Conservation (phyloP, 92 coral and sea anemone genomes). For the Scolanthus callimorphus region DNA sequence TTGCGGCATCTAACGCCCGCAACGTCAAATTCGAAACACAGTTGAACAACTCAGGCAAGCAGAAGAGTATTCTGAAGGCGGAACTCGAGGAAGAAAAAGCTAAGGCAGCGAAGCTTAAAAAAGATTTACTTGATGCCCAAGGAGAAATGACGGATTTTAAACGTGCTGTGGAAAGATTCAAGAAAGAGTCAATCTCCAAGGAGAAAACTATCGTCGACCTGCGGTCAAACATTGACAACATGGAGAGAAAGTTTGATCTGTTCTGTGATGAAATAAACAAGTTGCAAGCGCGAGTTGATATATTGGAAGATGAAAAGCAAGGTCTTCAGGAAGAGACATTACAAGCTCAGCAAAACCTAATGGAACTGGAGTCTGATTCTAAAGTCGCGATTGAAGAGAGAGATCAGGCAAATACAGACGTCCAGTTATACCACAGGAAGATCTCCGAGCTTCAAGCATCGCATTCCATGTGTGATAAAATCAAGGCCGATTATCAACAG, state of each 20-base stretch:
- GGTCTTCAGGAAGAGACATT: slow-evolving; percentile 77
- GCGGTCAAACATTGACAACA: slow-evolving; percentile 74
- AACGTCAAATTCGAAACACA: slow-evolving; percentile 76
- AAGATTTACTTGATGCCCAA: slow-evolving; percentile 66
- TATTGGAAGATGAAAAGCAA: slow-evolving; percentile 82
- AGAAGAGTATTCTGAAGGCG: slow-evolving; percentile 65
- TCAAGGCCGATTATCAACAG: slow-evolving; percentile 72
- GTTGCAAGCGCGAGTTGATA: slow-evolving; percentile 87
- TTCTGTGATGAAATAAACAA: slow-evolving; percentile 86
- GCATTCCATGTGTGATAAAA: slow-evolving; percentile 73
- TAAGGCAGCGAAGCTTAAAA: slow-evolving; percentile 62
- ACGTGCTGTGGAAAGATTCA: slow-evolving; percentile 79
- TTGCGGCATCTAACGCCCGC: slow-evolving; percentile 82
- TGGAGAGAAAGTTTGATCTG: slow-evolving; percentile 86
- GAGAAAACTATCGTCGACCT: slow-evolving; percentile 80
- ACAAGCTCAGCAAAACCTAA: slow-evolving; percentile 65
- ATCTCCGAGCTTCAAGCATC: slow-evolving; percentile 92
- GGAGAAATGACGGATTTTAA: slow-evolving; percentile 60
- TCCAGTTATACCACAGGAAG: slow-evolving; percentile 75
- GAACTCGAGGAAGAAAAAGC: slow-evolving; percentile 88
- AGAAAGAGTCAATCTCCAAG: slow-evolving; percentile 70
- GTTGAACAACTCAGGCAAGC: slow-evolving; percentile 57
- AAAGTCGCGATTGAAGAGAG: slow-evolving; percentile 73
- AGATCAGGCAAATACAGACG: slow-evolving; percentile 70
- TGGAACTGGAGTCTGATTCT: slow-evolving; percentile 80